Conservation (phyloP, 2,113 vertebrate species). For the Cepphus grylle region DNA sequence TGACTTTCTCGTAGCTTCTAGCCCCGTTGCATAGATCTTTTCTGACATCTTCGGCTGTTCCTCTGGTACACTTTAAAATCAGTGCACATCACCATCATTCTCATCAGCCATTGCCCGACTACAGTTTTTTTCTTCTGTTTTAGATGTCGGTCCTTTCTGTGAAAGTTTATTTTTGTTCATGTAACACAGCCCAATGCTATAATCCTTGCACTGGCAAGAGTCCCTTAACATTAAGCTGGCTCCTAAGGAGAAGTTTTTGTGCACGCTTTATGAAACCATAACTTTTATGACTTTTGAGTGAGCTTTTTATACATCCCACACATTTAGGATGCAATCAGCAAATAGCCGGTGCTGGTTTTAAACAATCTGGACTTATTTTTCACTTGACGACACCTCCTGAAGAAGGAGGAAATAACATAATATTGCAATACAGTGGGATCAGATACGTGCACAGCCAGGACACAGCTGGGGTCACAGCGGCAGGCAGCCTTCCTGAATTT, state of each 20-base stretch:
- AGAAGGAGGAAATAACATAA: neutral
- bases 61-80: neutral
- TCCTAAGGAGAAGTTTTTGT: neutral
- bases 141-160: too few relatives aligned
- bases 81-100: neutral
- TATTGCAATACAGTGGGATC: neutral
- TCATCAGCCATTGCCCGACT: neutral
- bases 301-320: neutral
- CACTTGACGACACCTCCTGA: neutral
- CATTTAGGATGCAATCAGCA: neutral
- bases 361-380: neutral
- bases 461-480: neutral
- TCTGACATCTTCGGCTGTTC: neutral
- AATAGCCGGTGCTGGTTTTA: neutral
- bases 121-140: neutral
- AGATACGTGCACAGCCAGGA: rapidly evolving
- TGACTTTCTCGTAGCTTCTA: neutral
- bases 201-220: neutral
- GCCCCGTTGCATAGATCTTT: neutral
- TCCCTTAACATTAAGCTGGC: neutral
- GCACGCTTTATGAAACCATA: neutral
- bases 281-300: neutral
- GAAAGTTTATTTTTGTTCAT: neutral
- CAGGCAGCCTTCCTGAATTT: neutral
- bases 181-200: neutral